Base-by-base conservation (phyloP, 1,140 invertebrate species). In the Drosophila quadrilineata region DNA sequence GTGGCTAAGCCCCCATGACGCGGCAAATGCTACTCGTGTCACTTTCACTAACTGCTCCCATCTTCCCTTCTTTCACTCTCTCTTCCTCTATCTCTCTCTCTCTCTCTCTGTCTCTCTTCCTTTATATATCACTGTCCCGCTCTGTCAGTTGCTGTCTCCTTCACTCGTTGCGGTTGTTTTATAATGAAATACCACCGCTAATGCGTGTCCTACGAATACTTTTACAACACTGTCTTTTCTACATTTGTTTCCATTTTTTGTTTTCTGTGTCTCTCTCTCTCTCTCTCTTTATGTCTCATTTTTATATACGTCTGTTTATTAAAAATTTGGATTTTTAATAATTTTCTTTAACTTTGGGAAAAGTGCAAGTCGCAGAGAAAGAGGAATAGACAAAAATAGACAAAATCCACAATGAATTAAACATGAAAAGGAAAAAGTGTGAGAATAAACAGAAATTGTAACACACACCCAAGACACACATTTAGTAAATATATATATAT, bases 151-250 rank as follows among this genome's bases (percentile, higher is more conserved):
- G 31, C 31, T 6, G 4, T 19, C 28, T 4, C 45, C 2, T 38
- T 12, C 19, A 28, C 49, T 21, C 38, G 36, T 21, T 49, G n/a
- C n/a, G n/a, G n/a, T 26, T 24, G 54, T 24, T 60, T 53, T 60
- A 52, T 66, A 66, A 66, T 66, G 56, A 66, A 60, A 66, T 66
- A 29, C 63, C 56, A 46, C 31, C 57, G 56, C 57, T 60, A 66
- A 60, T 66, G 63, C 40, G 63, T 52, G 48, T 75, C 33, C 57
- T 63, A 67, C 46, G 46, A 60, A 53, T 60, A 60, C 45, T 52
- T 60, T 38, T 17, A 56, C 46, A 60, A 38, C 49, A 22, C 36
- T 53, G 24, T 66, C n/a, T 22, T 22, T 22, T 41, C 16, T 14
- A 16, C 14, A 12, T 3, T 33, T 33, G 6, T 33, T 31, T 8